Evolutionary conservation across 1,140 invertebrate species (phyloP).

Genomic region (Drosophila subobscura): DNA sequence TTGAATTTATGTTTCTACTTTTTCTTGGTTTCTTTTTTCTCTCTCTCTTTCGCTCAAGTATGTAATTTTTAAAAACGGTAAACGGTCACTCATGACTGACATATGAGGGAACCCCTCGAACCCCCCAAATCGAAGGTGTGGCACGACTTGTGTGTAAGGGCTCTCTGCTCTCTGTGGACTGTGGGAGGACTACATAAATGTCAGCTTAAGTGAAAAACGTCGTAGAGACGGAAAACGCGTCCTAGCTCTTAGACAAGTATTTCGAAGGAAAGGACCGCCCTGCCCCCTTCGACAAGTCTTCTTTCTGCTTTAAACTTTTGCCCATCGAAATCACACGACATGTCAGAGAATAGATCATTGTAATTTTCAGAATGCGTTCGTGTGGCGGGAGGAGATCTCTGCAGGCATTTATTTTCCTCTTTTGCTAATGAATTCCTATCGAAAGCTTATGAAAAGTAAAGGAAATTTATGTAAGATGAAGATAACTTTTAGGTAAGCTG

Average conservation of each 20-base stretch:
- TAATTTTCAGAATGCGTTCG: slow-evolving; percentile 5
- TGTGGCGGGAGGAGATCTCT: not conserved
- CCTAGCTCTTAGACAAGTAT: slow-evolving; percentile 36
- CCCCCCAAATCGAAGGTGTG: slow-evolving; percentile 24
- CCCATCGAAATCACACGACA: slow-evolving; percentile 65
- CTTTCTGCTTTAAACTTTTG: slow-evolving; percentile 37
- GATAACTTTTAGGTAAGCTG: not conserved
- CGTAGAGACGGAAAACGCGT: slow-evolving; percentile 50
- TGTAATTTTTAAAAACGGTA: slow-evolving; percentile 80
- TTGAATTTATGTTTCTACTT: slow-evolving; percentile 62
- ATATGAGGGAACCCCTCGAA: slow-evolving; percentile 39
- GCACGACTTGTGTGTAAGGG: not conserved
- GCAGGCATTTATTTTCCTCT: not conserved
- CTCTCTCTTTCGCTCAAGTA: slow-evolving; percentile 33
- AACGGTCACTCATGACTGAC: slow-evolving; percentile 73
- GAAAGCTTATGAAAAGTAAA: too few relatives aligned
- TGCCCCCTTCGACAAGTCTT: slow-evolving; percentile 8
- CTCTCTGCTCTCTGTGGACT: slow-evolving; percentile 4
- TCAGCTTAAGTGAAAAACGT: slow-evolving; percentile 81
- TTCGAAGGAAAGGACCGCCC: slow-evolving; percentile 14
- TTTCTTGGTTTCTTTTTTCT: slow-evolving; percentile 28
- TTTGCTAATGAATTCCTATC: slow-evolving; percentile 4
- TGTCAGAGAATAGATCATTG: slow-evolving; percentile 30
- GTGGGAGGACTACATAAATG: slow-evolving; percentile 60
- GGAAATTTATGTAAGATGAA: too few relatives aligned